These are phyloP conservation scores for Physella acuta DNA, from an alignment of 1,140 invertebrate species.

Conservation along the genomic window DNA sequence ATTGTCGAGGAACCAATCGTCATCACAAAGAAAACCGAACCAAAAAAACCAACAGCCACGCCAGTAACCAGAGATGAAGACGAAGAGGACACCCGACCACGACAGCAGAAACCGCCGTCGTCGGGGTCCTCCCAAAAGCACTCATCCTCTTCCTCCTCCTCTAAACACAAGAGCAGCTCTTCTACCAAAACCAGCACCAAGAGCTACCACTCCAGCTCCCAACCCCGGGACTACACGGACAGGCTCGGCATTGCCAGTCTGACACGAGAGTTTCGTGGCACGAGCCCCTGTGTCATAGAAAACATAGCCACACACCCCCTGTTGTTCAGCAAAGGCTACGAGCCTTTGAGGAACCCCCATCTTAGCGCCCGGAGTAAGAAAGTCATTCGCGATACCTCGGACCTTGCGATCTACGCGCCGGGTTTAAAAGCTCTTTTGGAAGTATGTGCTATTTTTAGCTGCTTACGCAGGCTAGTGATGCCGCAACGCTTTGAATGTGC, in stretches of 20 bases:
- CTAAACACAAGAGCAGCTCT: conserved; percentile 11
- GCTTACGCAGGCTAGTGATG: too few species aligned
- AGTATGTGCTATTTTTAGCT: conserved; percentile 40
- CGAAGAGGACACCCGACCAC: conserved; percentile 21
- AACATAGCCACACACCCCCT: conserved; percentile 49
- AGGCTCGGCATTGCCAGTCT: conserved; percentile 25
- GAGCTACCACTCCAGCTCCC: conserved; percentile 20
- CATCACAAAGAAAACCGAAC: conserved; percentile 26
- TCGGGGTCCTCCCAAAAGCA: conserved; percentile 13
- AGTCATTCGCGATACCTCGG: conserved; percentile 47
- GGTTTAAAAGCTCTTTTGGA: conserved; percentile 52
- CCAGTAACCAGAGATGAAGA: conserved; percentile 19
- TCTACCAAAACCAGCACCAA: conserved; percentile 14
- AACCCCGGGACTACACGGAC: conserved; percentile 28
- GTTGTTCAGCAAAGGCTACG: conserved; percentile 41
- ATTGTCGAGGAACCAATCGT: neutral
- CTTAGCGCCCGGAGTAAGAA: conserved; percentile 52
- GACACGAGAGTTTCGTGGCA: conserved; percentile 42
- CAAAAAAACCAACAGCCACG: conserved; percentile 23
- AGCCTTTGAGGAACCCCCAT: conserved; percentile 34
- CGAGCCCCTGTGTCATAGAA: conserved; percentile 49
- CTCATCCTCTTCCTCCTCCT: conserved; percentile 16
- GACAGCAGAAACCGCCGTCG: conserved; percentile 24
- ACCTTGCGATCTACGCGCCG: conserved; percentile 42
- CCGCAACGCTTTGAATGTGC: too few species aligned